A percentile compares a stretch with the other conserved stretches of the same genome.
Evolutionary conservation across 2,888 invertebrate species (phyloP).

Genomic region (Acanthococcus lagerstroemiae): DNA sequence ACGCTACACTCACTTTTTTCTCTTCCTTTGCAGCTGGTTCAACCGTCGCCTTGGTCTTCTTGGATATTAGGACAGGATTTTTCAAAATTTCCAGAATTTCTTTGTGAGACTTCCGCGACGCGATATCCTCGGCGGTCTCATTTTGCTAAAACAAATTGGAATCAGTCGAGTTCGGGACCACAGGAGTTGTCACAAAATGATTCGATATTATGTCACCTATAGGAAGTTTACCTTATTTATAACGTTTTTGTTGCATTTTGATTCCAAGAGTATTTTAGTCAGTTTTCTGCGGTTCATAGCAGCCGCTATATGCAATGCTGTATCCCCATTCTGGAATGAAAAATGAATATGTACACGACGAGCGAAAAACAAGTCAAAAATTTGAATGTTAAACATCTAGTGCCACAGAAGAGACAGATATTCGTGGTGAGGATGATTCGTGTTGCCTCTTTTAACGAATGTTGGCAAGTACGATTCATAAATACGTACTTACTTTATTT

Average conservation of each 20-base stretch:
- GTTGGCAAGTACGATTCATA: too few relatives aligned
- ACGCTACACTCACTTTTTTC: too few relatives aligned
- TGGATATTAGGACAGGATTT: neutral
- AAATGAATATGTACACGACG: too few relatives aligned
- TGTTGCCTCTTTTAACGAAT: too few relatives aligned
- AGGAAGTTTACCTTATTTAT: conserved; percentile 61
- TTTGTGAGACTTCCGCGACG: conserved; percentile 69
- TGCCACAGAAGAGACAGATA: too few relatives aligned
- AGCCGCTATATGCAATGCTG: conserved; percentile 83
- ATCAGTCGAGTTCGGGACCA: conserved; percentile 22
- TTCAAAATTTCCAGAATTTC: conserved; percentile 70
- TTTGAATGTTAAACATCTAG: neutral
- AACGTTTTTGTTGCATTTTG: conserved; percentile 60
- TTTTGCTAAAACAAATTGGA: conserved; percentile 53
- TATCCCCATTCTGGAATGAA: conserved; percentile 89
- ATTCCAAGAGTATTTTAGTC: conserved; percentile 78
- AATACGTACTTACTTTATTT: conserved; percentile 63
- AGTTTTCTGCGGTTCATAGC: conserved; percentile 88
- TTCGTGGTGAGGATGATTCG: too few relatives aligned
- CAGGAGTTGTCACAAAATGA: neutral
- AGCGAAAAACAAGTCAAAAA: neutral
- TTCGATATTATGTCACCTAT: neutral
- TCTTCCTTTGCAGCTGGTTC: neutral
- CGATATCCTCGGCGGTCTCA: conserved; percentile 84
- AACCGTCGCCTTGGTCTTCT: neutral